These are phyloP conservation scores for Elephas maximus DNA, from an alignment of 2,113 vertebrate genomes.

Conservation along the genomic window DNA sequence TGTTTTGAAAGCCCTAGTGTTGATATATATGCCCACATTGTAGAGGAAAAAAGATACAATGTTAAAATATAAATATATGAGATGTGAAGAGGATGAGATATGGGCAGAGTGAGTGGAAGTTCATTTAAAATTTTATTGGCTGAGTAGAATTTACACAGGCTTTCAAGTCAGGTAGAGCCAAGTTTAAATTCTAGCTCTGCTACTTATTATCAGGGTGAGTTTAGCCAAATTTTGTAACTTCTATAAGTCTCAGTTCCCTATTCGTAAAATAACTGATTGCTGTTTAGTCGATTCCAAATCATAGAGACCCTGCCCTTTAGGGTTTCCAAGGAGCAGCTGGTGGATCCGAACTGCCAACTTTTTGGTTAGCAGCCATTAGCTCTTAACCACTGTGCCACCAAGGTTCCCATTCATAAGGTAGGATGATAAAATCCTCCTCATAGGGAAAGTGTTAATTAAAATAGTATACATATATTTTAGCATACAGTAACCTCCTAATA, in stretches of 20 bases:
- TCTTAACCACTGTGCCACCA: too few species aligned
- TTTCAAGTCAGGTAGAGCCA: neutral
- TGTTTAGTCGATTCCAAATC: too few species aligned
- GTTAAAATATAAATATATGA: neutral
- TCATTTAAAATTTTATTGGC: constrained; percentile 14
- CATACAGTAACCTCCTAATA: neutral
- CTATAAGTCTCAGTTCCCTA: neutral
- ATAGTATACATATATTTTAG: neutral
- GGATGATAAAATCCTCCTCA: neutral
- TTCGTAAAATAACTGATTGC: too few species aligned
- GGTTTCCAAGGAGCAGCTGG: too few species aligned
- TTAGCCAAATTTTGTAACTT: neutral
- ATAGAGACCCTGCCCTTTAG: too few species aligned
- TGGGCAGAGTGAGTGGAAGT: neutral
- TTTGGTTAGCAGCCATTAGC: too few species aligned
- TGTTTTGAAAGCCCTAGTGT: constrained; percentile 23
- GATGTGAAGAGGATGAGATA: constrained; percentile 12
- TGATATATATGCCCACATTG: neutral
- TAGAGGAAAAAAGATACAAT: neutral
- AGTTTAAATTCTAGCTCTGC: constrained; percentile 32
- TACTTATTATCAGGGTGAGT: neutral
- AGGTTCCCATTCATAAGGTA: neutral
- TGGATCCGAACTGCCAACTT: too few species aligned
- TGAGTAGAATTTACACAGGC: neutral
- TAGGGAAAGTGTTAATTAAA: neutral